These are phyloP conservation scores for Drosophila cracens DNA, from an alignment of 2,888 invertebrate species.

Conservation along the genomic window DNA sequence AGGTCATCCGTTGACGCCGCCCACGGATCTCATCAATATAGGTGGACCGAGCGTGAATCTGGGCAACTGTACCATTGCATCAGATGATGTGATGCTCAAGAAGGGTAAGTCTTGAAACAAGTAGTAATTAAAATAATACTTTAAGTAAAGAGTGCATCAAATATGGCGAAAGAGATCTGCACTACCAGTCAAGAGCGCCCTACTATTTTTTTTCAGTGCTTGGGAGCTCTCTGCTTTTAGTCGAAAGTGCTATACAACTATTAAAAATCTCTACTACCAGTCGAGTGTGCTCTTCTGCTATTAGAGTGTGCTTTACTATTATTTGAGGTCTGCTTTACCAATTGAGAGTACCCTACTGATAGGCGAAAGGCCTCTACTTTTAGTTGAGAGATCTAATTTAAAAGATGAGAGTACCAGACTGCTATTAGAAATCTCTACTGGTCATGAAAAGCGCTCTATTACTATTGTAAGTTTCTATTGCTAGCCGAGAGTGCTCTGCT, in stretches of 20 bases:
- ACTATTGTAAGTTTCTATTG: not conserved
- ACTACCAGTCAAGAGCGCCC: not conserved
- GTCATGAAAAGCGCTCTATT: not conserved
- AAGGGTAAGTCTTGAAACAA: constrained; percentile 66
- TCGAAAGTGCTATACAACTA: not conserved
- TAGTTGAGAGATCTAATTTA: not conserved
- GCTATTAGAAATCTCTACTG: not conserved
- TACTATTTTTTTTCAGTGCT: not conserved
- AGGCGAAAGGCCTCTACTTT: too few relatives aligned
- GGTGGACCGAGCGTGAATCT: constrained; percentile 33
- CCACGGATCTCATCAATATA: constrained; percentile 48
- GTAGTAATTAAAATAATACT: not conserved
- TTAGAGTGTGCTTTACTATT: not conserved
- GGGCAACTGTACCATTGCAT: constrained; percentile 56
- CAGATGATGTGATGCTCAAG: constrained; percentile 76
- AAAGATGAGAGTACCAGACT: not conserved
- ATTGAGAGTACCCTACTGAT: not conserved
- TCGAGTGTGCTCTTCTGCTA: not conserved
- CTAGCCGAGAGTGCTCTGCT: not conserved
- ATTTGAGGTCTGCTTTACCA: not conserved
- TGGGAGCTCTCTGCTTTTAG: not conserved
- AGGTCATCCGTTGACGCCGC: constrained; percentile 55
- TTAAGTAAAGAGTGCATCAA: not conserved
- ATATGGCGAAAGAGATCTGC: not conserved
- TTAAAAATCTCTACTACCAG: not conserved